Conservation (phyloP, 2,113 vertebrate species). For the Burhinus oedicnemus region DNA sequence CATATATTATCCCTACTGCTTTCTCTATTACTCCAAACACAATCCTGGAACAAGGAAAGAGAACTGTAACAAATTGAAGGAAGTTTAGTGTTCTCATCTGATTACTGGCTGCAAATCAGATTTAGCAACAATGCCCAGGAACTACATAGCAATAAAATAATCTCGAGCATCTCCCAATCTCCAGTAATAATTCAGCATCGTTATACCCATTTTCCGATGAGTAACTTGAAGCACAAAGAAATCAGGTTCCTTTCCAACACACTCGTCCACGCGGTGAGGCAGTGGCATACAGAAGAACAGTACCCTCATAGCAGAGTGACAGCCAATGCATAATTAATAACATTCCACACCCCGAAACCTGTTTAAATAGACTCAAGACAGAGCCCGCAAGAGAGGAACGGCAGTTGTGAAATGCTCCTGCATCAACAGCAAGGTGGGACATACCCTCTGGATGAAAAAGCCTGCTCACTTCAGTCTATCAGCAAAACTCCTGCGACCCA, state of each 20-base stretch:
- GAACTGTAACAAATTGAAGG: background rate
- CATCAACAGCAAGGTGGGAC: background rate
- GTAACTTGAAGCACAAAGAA: background rate
- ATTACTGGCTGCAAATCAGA: background rate
- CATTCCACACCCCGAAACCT: fast-evolving
- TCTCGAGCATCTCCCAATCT: background rate
- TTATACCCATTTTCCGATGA: background rate
- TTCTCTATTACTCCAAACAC: background rate
- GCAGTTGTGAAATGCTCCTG: background rate
- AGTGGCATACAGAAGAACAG: background rate
- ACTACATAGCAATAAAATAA: background rate
- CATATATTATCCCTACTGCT: background rate
- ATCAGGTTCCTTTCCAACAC: background rate
- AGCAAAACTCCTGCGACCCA: background rate
- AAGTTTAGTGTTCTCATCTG: background rate
- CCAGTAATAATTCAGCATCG: background rate
- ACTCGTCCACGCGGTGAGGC: background rate
- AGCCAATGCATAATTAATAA: background rate
- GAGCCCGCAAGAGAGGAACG: background rate
- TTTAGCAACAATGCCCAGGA: background rate
- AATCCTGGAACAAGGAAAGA: background rate
- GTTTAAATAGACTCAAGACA: background rate
- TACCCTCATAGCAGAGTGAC: background rate
- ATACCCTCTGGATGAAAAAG: background rate
- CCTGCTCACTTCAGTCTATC: background rate